These are phyloP conservation scores for Drosophila multiciliata DNA, from an alignment of 2,888 invertebrate species.

Conservation along the genomic window DNA sequence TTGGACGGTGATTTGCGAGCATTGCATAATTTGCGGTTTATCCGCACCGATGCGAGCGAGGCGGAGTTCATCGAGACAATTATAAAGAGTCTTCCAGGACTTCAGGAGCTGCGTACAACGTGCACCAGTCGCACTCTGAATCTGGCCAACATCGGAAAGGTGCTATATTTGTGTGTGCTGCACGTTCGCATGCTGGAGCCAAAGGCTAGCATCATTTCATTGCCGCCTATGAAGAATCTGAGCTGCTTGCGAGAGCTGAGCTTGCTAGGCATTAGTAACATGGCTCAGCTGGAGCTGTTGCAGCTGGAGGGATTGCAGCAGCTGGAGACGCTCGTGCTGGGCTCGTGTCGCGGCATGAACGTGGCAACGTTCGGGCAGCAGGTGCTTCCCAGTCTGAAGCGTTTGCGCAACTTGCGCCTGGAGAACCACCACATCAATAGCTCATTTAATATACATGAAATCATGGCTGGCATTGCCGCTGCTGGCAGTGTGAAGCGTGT, in stretches of 20 bases:
- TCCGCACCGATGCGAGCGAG: conserved; percentile 90
- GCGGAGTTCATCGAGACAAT: conserved; percentile 89
- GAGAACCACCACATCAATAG: conserved; percentile 86
- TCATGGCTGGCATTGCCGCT: conserved; percentile 88
- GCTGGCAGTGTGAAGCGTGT: conserved; percentile 89
- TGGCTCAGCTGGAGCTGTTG: conserved; percentile 87
- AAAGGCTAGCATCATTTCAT: conserved; percentile 86
- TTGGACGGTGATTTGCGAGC: conserved; percentile 88
- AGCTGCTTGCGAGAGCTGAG: conserved; percentile 87
- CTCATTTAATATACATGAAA: conserved; percentile 87
- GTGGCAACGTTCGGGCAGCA: conserved; percentile 87
- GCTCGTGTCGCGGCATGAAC: conserved; percentile 91
- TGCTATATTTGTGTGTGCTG: conserved; percentile 89
- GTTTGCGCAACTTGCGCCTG: conserved; percentile 89
- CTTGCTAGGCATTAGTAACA: conserved; percentile 87
- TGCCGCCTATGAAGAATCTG: conserved; percentile 88
- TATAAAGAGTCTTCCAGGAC: conserved; percentile 86
- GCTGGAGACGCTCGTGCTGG: conserved; percentile 91
- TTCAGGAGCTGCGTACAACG: conserved; percentile 89
- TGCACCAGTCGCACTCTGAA: conserved; percentile 89
- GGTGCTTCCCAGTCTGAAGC: conserved; percentile 87
- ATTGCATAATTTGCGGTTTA: conserved; percentile 86
- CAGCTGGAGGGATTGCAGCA: conserved; percentile 88
- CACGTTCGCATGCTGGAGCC: conserved; percentile 90
- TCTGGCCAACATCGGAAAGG: conserved; percentile 87